Conservation (phyloP, 2,113 vertebrate species). For the Octodon degus region DNA sequence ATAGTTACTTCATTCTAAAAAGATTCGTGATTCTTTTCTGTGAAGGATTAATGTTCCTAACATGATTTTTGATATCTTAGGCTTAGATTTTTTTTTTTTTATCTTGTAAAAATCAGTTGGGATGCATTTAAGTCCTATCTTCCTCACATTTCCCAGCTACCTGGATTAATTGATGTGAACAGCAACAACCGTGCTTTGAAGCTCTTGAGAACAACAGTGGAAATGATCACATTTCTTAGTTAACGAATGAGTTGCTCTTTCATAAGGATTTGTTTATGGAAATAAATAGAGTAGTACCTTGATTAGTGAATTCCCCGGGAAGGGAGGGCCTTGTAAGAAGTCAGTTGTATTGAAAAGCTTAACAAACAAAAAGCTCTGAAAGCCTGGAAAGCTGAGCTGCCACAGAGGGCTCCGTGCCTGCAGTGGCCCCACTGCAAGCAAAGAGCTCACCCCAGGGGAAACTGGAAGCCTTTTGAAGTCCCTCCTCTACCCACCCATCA, state of each 20-base stretch:
- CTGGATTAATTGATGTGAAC: conserved; percentile 69
- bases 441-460: background rate
- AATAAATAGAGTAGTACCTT: conserved; percentile 69
- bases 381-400: conserved; percentile 20
- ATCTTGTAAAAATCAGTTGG: conserved; percentile 65
- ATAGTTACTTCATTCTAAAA: conserved; percentile 63
- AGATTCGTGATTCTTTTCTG: conserved; percentile 49
- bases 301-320: conserved; percentile 75
- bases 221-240: conserved; percentile 69
- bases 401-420: background rate
- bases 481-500: background rate
- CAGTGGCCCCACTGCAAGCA: background rate
- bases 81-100: background rate
- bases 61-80: conserved; percentile 40
- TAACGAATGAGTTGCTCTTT: conserved; percentile 70
- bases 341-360: conserved; percentile 55
- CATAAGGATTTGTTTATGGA: conserved; percentile 73
- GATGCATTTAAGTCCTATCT: conserved; percentile 43
- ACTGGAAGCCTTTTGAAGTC: background rate
- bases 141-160: conserved; percentile 63
- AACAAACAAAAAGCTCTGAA: conserved; percentile 65
- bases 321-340: conserved; percentile 69
- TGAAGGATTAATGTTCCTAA: conserved; percentile 53
- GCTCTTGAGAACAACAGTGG: conserved; percentile 40
- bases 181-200: conserved; percentile 63